Evolutionary conservation across 2,888 invertebrate genomes (phyloP), one percentile per base, ranked within the genome.

Genomic region (Pseudococcus viburni): DNA sequence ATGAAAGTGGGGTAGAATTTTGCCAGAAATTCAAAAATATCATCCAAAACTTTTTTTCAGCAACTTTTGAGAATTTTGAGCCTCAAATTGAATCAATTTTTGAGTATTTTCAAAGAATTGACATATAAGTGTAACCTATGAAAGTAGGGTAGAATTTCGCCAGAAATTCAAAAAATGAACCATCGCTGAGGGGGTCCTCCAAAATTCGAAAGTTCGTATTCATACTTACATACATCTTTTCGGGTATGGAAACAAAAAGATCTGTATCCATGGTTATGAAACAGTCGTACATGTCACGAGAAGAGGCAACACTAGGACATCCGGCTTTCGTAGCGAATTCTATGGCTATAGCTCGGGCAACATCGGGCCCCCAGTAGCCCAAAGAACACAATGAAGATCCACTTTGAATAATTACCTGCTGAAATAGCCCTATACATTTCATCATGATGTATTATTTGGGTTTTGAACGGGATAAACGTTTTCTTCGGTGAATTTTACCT

Each of bases 321-420:
- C 86, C 88, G 0, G 86, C 88, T 17, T 80, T 80, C 0, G 15
- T 46, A 2, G 89, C 88, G 8, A 89, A 7, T 4, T 86, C 46
- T 12, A 80, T 33, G 0, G 89, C 80, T 0, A 88, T 73, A 59
- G 59, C 73, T 0, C 80, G 88, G 9, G 87, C 5, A 11, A 85
- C 12, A 39, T 80, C 85, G 3, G 80, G 22, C 12, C 93, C 92
- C 0, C 93, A 92, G 84, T 94, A 92, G 0, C 94, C 91, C 94
- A 94, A 94, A 0, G 94, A 93, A 88, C 94, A 92, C 19, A 95
- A 92, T 0, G 94, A 93, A 0, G 94, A 93, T 0, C 96, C 96
- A 90, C 96, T 96, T 91, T 94, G 93, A 0, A 95, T 94, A 85
- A 95, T 94, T 9, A 94, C 95, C 46, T 93, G 92, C 89, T 93